Base-by-base conservation (phyloP, 2,888 invertebrate species). In the Ditylenchus weischeri region DNA sequence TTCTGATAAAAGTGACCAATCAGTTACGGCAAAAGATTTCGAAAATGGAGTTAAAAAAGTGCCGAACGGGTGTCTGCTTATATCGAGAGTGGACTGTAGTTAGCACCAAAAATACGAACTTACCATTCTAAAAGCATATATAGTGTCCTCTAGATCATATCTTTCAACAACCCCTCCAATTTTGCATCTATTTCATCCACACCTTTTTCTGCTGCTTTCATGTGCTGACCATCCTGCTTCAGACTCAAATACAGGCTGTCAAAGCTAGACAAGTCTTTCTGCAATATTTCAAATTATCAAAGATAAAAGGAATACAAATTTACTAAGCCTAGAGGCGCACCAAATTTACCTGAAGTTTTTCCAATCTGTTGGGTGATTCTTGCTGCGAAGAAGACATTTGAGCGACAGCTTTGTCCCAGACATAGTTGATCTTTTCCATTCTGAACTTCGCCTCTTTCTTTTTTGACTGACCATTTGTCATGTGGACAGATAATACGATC, bases 351-450 rank as follows among this genome's bases (percentile, higher is more conserved):
- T 69, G 69, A 29, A 77, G 68, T 49, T 70, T 73, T 6, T 66
- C 67, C 18, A 75, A 59, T 61, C 74, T 59, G 19, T 59, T 8
- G 43, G 38, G 43, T 43, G 43, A 43, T 15, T 43, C 43, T 8
- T 15, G 8, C 35, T 35, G 19, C 35, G n/a, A 11, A 59, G 19
- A 35, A 3, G 65, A 58, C 35, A 79, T 68, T 43, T 73, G 74
- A 35, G 75, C 70, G 21, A 73, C 43, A 11, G 79, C 79, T 60
- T 80, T 80, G n/a, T 75, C 74, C 71, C 79, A 79, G 48, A 80
- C 73, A 69, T 75, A 80, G 68, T 78, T 79, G 48, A 80, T 75
- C 64, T 79, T 77, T 61, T 79, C 80, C 66, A 79, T 75, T 15
- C 79, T 75, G 60, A 71, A 74, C 23, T 66, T 74, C 15, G 60